Percentiles rank a stretch among this genome's conserved stretches.
Evolutionary conservation across 2,113 vertebrate species (phyloP).

Genomic region (Hemibagrus wyckioides): DNA sequence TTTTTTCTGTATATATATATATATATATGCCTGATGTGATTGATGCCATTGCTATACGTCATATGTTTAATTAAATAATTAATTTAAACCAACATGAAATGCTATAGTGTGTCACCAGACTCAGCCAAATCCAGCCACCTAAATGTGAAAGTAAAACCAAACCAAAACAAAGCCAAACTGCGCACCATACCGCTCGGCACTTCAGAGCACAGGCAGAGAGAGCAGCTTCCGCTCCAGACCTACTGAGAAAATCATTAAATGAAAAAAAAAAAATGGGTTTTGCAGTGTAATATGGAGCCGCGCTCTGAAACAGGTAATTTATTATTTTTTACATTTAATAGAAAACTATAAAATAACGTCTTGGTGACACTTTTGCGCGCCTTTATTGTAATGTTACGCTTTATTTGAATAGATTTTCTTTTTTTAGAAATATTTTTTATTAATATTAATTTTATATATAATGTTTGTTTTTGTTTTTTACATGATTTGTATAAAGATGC

Average conservation of each 20-base stretch:
- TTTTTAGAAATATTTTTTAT: no score
- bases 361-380: background rate
- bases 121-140: background rate
- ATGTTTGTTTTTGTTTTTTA: no score
- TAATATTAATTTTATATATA: background rate
- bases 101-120: background rate
- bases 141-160: conserved; percentile 40
- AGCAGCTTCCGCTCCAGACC: background rate
- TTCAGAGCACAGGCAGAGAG: background rate
- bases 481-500: background rate
- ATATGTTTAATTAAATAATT: background rate
- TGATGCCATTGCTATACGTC: background rate
- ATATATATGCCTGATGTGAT: no score
- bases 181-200: background rate
- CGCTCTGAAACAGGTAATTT: background rate
- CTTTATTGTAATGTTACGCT: no score
- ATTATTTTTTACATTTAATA: background rate
- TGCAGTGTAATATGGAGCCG: background rate
- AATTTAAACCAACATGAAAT: background rate
- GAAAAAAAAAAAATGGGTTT: background rate
- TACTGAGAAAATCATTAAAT: background rate
- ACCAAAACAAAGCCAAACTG: background rate
- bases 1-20: background rate
- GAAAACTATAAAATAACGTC: background rate
- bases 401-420: no score